A percentile compares a stretch with the other conserved stretches of the same genome.
Conservation (phyloP, 2,888 invertebrate species). For the Entomobrya proxima region DNA sequence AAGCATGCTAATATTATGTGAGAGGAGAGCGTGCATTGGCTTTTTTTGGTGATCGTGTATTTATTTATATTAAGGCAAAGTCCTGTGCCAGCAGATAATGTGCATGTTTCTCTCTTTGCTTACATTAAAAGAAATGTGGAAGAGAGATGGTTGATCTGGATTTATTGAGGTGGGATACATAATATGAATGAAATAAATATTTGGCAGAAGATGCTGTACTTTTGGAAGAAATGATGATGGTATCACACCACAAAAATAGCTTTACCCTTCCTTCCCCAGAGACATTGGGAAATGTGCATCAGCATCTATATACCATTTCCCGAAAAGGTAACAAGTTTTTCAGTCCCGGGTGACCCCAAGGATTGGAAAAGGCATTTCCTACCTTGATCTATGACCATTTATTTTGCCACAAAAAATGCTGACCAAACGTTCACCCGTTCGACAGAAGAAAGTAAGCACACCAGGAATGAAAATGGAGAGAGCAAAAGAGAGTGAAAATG, state of each 20-base stretch:
- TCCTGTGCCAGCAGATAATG: constrained; percentile 24
- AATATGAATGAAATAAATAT: constrained; percentile 74
- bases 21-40: not conserved
- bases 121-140: constrained; percentile 64
- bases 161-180: constrained; percentile 74
- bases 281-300: constrained; percentile 64
- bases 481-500: not conserved
- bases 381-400: constrained; percentile 74
- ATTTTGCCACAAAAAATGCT: constrained; percentile 70
- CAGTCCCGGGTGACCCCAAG: constrained; percentile 74
- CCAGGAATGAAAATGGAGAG: constrained; percentile 1
- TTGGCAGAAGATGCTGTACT: constrained; percentile 67
- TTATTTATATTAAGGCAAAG: constrained; percentile 6
- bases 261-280: constrained; percentile 70
- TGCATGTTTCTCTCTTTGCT: constrained; percentile 41
- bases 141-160: constrained; percentile 69
- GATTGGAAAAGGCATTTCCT: constrained; percentile 70
- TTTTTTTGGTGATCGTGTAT: not conserved
- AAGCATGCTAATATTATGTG: not conserved
- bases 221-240: constrained; percentile 46
- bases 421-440: constrained; percentile 67
- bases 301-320: constrained; percentile 50
- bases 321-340: constrained; percentile 72
- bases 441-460: not conserved
- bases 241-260: constrained; percentile 66